Evolutionary conservation across 2,888 invertebrate species (phyloP), one percentile per base, ranked within the genome.

Genomic region (Nomada goodeniana): DNA sequence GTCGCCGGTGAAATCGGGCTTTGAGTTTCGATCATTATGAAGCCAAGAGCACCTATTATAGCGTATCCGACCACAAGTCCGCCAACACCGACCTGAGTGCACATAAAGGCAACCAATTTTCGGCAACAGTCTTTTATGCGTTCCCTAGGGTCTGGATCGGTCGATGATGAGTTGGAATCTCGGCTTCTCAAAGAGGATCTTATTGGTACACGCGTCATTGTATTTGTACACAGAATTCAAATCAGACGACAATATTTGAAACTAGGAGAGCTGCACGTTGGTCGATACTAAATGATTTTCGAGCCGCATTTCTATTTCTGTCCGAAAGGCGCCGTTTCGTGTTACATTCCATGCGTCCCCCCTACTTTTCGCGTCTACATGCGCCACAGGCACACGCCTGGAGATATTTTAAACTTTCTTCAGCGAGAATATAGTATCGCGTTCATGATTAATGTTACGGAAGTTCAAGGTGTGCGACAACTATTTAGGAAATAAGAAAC

Each of bases 21-120:
- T 89, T 96, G 95, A 15, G 95, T 95, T 92, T 98, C 98, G 61
- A 98, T 96, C 86, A 96, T 95, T 94, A 96, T 96, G 93, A 98
- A 98, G 64, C 96, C 96, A 23, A 97, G 96, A 0, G 98, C 98
- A 0, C 98, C 98, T 47, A 98, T 96, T 74, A 98, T 96, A 44
- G 98, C 97, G 92, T 98, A 98, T 85, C 97, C 96, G 2, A 98
- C 97, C 63, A 98, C 97, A 23, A 98, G 94, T 11, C 97, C 98
- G 75, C 98, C 98, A 52, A 98, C 98, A 87, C 98, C 98, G 0
- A 92, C 93, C 95, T 98, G 98, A 10, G 98, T 98, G 94, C 97
- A 98, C 98, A 98, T 98, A 91, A 98, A 98, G 10, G 98, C 97
- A 76, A 97, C 96, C 88, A 98, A 95, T 93, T 98, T 98, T 60